Conservation (phyloP, 1,140 invertebrate species). For the Cydia fagiglandana region DNA sequence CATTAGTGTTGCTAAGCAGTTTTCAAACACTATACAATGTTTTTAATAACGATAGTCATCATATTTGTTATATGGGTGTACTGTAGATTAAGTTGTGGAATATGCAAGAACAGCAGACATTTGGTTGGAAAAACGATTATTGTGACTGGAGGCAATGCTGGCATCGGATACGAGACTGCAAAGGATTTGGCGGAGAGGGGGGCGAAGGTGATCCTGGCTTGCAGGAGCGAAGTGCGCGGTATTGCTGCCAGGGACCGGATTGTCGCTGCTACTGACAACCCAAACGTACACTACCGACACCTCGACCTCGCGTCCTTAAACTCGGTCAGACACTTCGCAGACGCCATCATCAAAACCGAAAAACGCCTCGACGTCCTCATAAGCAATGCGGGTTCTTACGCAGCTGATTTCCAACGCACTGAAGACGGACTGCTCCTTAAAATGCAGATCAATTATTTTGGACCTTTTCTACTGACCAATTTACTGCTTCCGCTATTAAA, state of each 20-base stretch:
- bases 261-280: too few species aligned
- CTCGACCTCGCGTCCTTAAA: neutral
- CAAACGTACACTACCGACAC: neutral
- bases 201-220: neutral
- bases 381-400: neutral
- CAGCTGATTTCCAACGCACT: neutral
- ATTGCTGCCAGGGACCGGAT: too few species aligned
- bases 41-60: too few species aligned
- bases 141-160: neutral
- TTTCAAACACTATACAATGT: too few species aligned
- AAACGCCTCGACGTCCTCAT: neutral
- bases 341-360: neutral
- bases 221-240: neutral
- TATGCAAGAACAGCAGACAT: too few species aligned
- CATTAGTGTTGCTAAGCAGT: too few species aligned
- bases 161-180: neutral
- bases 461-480: neutral
- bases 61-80: too few species aligned
- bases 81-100: too few species aligned
- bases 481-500: neutral
- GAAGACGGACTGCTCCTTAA: neutral
- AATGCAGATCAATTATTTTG: neutral
- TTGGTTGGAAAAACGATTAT: neutral
- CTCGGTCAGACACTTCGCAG: neutral
- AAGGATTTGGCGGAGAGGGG: neutral